Evolutionary conservation across 2,113 vertebrate genomes (phyloP).

Genomic region (Anas platyrhynchos): DNA sequence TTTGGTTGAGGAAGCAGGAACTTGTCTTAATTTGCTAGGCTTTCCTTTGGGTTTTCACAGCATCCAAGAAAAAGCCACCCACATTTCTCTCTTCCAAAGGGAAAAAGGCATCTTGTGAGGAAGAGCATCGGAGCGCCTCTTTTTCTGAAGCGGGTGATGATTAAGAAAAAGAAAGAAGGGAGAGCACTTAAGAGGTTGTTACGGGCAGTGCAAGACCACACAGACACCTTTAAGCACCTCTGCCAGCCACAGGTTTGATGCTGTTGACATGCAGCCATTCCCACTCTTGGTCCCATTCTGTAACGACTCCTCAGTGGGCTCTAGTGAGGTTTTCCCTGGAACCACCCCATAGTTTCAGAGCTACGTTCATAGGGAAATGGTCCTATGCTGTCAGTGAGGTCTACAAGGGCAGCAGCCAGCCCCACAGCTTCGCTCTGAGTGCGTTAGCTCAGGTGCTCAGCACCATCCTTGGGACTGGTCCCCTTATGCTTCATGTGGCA

Average conservation of each 20-base stretch:
- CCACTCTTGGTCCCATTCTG: background rate
- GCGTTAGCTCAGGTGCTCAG: background rate
- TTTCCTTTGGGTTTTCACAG: background rate
- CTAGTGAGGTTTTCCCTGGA: background rate
- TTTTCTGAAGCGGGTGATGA: background rate
- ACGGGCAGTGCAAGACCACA: background rate
- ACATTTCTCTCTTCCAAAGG: background rate
- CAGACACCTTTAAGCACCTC: background rate
- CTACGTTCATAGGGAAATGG: background rate
- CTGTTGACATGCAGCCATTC: background rate
- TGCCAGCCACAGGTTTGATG: background rate
- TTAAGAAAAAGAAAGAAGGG: background rate
- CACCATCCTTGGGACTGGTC: background rate
- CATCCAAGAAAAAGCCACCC: background rate
- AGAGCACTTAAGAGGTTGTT: background rate
- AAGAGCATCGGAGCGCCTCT: background rate
- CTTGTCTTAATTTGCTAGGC: fast-evolving
- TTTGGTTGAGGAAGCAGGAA: background rate
- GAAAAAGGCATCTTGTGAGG: background rate
- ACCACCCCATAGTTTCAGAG: background rate
- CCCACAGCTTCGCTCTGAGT: background rate
- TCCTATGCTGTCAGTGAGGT: background rate
- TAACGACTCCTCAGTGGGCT: background rate
- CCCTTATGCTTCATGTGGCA: background rate
- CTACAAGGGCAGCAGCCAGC: background rate